Percentiles rank a stretch among this genome's conserved stretches.
Conservation (phyloP, 2,113 vertebrate species). For the Tinamus guttatus region DNA sequence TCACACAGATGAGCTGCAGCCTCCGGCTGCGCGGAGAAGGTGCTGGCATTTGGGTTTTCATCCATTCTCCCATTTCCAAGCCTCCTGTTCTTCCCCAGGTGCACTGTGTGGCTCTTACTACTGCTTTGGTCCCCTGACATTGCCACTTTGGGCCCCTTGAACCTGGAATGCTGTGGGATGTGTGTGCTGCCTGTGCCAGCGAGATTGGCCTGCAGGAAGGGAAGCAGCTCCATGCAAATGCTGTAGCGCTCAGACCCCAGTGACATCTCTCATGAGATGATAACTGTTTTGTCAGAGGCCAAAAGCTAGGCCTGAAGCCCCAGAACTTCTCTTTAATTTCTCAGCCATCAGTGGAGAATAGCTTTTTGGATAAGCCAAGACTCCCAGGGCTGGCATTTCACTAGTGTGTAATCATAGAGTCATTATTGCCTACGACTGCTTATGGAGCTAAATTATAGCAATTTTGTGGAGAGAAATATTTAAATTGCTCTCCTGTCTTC, state of each 20-base stretch:
- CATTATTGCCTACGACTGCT: background rate
- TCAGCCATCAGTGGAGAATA: background rate
- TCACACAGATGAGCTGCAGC: background rate
- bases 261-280: background rate
- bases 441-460: constrained; percentile 66
- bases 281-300: background rate
- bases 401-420: constrained; percentile 61
- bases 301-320: background rate
- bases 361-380: constrained; percentile 4
- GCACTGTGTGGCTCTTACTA: background rate
- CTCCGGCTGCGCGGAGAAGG: background rate
- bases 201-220: background rate
- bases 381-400: background rate
- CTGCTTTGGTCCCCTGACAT: background rate
- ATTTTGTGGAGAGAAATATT: constrained; percentile 63
- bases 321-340: background rate
- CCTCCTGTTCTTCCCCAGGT: background rate
- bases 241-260: rapidly evolving
- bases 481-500: constrained; percentile 62
- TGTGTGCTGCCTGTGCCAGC: background rate
- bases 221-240: background rate
- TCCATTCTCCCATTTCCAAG: background rate
- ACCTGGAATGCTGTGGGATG: background rate
- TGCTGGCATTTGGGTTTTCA: rapidly evolving
- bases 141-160: background rate